Conservation (phyloP, 2,113 vertebrate genomes). For the Corapipo altera region DNA sequence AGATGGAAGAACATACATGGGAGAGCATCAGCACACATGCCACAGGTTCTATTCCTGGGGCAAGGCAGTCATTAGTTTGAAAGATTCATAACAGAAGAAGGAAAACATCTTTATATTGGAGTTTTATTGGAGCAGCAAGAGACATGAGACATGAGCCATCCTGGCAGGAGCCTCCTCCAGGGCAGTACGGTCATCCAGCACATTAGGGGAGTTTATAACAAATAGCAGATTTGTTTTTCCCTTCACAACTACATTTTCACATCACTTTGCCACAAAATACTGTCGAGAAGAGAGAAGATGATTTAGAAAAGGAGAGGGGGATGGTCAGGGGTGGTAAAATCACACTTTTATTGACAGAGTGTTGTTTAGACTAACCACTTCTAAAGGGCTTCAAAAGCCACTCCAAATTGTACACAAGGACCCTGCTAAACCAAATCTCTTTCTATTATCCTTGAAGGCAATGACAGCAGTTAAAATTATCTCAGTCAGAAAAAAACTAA, state of each 20-base stretch:
- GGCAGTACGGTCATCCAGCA: not conserved
- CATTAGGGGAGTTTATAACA: not conserved
- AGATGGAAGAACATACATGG: not conserved
- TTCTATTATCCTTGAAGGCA: not conserved
- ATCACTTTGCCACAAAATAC: not conserved
- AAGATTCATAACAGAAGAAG: not conserved
- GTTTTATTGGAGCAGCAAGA: not conserved
- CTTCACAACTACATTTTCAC: not conserved
- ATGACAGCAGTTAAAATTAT: not conserved
- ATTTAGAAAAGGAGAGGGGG: not conserved
- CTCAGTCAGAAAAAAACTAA: not conserved
- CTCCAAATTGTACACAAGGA: not conserved
- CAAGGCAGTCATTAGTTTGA: not conserved
- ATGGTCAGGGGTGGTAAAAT: not conserved
- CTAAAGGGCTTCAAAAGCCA: not conserved
- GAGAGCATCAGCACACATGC: not conserved
- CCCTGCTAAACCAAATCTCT: not conserved
- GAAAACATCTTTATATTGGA: not conserved
- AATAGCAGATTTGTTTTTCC: not conserved
- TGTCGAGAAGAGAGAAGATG: not conserved
- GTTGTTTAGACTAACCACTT: not conserved
- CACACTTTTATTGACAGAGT: not conserved
- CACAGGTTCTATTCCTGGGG: not conserved
- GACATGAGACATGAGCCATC: not conserved
- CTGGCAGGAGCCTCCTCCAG: not conserved